Conservation (phyloP, 2,113 vertebrate species). For the Sula dactylatra region DNA sequence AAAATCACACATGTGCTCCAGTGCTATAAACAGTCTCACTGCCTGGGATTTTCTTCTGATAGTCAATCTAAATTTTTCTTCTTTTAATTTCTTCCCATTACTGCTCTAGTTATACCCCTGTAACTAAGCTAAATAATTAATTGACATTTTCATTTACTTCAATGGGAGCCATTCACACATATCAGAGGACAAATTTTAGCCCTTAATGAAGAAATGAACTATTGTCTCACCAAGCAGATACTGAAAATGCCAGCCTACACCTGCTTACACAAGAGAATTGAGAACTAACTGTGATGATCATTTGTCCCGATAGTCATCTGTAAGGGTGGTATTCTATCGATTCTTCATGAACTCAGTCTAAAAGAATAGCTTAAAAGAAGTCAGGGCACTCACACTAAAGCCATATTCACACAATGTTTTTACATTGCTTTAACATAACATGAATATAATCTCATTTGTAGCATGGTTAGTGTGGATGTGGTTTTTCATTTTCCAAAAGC, state of each 20-base stretch:
- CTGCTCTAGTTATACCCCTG: constrained; percentile 1
- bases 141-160: constrained; percentile 47
- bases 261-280: constrained; percentile 1
- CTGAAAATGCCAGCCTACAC: neutral
- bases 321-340: neutral
- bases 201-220: constrained; percentile 37
- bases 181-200: constrained; percentile 51
- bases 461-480: neutral
- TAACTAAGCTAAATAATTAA: constrained; percentile 52
- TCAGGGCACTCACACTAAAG: neutral
- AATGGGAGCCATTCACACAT: constrained; percentile 17
- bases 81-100: constrained; percentile 47
- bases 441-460: neutral
- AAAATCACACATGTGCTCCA: neutral
- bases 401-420: neutral
- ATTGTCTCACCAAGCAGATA: neutral
- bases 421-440: neutral
- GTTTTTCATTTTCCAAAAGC: neutral
- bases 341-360: neutral
- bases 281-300: neutral
- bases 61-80: constrained; percentile 38
- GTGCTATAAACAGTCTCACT: neutral
- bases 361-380: neutral
- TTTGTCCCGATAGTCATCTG: neutral
- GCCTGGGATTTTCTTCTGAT: constrained; percentile 13